phyloP scores from a whole-genome alignment of 2,797 vertebrate genomes.

The Lutra lutra region DNA sequence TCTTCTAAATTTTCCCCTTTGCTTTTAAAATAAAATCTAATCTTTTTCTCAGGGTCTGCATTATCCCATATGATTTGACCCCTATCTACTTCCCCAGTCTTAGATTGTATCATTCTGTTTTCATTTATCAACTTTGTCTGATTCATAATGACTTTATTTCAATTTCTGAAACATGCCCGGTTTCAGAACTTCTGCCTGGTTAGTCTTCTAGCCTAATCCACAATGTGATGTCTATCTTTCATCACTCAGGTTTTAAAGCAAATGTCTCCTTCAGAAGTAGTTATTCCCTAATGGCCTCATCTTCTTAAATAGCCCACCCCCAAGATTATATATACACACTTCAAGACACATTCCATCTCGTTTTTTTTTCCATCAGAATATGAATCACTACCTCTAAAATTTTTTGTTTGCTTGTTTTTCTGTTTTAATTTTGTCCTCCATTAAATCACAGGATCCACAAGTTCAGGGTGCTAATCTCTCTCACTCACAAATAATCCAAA shows the following conservation, averaged over 20 bases:
- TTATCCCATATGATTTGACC: not conserved
- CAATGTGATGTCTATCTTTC: not conserved
- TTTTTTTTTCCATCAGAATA: not conserved
- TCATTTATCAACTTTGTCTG: not conserved
- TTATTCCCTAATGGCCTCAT: not conserved
- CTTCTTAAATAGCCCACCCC: not conserved
- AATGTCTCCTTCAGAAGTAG: not conserved
- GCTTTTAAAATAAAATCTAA: not conserved
- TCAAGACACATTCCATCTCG: not conserved
- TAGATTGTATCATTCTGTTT: not conserved
- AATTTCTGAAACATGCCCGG: not conserved
- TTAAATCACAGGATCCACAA: not conserved
- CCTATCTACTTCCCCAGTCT: not conserved
- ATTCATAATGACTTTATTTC: not conserved
- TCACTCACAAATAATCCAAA: not conserved
- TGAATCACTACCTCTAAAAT: not conserved
- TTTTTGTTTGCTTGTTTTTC: constrained; percentile 23
- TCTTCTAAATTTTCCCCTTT: not conserved
- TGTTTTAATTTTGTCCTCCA: not conserved
- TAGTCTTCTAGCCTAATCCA: not conserved
- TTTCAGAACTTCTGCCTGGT: not conserved
- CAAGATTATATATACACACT: not conserved
- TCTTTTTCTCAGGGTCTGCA: not conserved
- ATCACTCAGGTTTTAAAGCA: not conserved
- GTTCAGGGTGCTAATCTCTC: not conserved